Evolutionary conservation across 2,113 vertebrate genomes (phyloP).

Genomic region (Mirounga angustirostris): DNA sequence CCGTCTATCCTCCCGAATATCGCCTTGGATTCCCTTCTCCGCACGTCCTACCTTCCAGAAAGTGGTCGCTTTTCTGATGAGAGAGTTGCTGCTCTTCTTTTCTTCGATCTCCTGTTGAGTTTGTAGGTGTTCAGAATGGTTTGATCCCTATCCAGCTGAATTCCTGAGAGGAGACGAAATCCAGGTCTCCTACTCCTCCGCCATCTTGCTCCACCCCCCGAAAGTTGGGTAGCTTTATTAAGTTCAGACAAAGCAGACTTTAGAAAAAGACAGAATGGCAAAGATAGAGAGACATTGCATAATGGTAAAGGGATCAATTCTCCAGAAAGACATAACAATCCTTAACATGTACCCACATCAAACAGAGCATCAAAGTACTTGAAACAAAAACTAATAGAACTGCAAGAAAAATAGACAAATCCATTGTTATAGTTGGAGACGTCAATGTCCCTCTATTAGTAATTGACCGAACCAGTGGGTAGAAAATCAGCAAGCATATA

Average conservation of each 20-base stretch:
- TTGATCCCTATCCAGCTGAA: too few species aligned
- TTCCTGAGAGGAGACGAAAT: too few species aligned
- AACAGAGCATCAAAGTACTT: background rate
- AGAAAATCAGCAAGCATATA: background rate
- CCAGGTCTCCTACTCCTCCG: too few species aligned
- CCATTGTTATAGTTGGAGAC: background rate
- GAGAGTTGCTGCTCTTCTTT: too few species aligned
- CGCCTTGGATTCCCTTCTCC: too few species aligned
- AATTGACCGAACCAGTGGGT: background rate
- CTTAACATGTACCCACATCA: background rate
- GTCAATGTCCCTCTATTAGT: background rate
- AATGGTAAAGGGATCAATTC: background rate
- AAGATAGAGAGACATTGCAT: background rate
- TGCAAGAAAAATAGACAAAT: background rate
- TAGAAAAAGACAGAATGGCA: background rate
- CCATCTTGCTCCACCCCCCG: too few species aligned
- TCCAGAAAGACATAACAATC: background rate
- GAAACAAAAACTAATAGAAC: background rate
- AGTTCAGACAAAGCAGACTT: background rate
- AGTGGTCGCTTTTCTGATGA: too few species aligned
- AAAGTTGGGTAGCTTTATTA: background rate
- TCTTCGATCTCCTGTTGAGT: too few species aligned
- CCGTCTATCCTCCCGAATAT: too few species aligned
- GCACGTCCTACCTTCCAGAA: too few species aligned
- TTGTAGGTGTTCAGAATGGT: too few species aligned